These are phyloP conservation scores for Talpa occidentalis DNA, from an alignment of 2,113 vertebrate species.

Conservation along the genomic window DNA sequence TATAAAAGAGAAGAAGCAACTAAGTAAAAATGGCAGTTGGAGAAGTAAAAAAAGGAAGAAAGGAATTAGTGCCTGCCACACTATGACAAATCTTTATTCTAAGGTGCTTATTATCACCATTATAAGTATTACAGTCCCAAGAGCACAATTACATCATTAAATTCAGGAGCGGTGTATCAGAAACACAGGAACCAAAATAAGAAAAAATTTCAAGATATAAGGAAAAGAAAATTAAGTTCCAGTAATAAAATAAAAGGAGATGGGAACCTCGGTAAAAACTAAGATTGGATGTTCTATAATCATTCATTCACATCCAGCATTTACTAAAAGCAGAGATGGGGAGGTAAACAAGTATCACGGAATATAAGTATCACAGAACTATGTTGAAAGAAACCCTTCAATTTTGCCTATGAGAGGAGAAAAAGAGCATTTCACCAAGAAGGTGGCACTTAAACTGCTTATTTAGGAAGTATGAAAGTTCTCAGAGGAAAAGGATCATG, in stretches of 20 bases:
- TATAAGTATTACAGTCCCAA: rapidly evolving
- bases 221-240: not conserved
- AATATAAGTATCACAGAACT: not conserved
- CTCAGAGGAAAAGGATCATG: not conserved
- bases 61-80: no score
- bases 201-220: not conserved
- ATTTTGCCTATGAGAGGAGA: conserved; percentile 18
- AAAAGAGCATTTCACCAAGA: not conserved
- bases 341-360: not conserved
- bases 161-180: not conserved
- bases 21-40: not conserved
- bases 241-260: not conserved
- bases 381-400: not conserved
- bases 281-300: not conserved
- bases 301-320: not conserved
- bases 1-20: not conserved
- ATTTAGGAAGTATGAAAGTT: not conserved
- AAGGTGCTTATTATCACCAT: not conserved
- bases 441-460: not conserved
- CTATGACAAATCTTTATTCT: not conserved
- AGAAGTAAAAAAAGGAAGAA: not conserved
- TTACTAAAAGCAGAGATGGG: not conserved
- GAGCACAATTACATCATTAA: not conserved
- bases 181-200: conserved; percentile 8
- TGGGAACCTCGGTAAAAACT: not conserved